These are phyloP conservation scores for Aegithalos caudatus DNA, from an alignment of 2,113 vertebrate genomes.

Conservation along the genomic window DNA sequence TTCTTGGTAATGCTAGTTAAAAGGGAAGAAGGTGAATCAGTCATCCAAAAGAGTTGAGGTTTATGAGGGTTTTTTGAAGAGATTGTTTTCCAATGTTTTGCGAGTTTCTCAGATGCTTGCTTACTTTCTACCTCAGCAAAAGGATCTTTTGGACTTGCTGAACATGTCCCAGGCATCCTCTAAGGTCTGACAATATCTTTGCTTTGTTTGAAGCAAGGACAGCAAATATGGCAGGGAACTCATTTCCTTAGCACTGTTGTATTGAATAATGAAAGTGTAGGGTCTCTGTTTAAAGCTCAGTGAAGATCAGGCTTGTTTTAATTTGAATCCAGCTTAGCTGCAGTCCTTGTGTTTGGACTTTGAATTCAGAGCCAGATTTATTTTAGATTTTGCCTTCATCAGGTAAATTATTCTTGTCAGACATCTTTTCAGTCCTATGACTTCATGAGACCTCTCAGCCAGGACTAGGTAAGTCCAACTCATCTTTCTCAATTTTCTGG, in stretches of 20 bases:
- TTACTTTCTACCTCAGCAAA: neutral
- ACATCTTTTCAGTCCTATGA: neutral
- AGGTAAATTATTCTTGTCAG: neutral
- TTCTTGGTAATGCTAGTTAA: neutral
- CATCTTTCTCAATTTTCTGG: neutral
- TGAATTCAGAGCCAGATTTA: neutral
- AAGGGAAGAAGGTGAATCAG: neutral
- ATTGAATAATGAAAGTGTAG: neutral
- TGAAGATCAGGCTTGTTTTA: neutral
- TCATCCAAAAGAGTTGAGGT: neutral
- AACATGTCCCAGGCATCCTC: neutral
- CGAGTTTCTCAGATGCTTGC: neutral
- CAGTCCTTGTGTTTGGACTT: neutral
- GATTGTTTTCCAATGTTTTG: neutral
- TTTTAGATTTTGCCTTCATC: neutral
- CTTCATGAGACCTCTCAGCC: neutral
- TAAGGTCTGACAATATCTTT: neutral
- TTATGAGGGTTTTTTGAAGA: fast-evolving
- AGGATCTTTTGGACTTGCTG: neutral
- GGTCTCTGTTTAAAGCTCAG: neutral
- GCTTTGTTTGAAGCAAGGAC: neutral
- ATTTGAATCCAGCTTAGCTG: neutral
- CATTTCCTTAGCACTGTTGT: neutral
- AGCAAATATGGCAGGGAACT: neutral
- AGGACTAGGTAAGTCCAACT: neutral